Conservation (phyloP, 2,113 vertebrate genomes). For the Loxodonta africana region DNA sequence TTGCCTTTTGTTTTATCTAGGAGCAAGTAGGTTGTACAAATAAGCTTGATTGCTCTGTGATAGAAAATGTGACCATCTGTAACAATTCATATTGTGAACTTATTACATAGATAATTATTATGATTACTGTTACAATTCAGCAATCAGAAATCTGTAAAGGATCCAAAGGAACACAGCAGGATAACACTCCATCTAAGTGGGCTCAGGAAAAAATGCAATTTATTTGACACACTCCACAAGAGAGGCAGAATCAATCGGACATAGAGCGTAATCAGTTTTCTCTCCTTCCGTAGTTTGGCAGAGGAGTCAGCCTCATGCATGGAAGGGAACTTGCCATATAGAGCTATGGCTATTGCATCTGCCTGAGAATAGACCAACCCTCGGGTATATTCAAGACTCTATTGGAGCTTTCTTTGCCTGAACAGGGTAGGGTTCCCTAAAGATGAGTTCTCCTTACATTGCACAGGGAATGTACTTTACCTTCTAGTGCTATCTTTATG, state of each 20-base stretch:
- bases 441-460: background rate
- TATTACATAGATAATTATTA: constrained; percentile 82
- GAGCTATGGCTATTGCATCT: background rate
- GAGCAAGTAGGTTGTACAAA: constrained; percentile 77
- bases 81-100: constrained; percentile 82
- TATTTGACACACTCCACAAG: constrained; percentile 69
- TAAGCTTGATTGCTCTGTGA: constrained; percentile 83
- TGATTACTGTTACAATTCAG: constrained; percentile 80
- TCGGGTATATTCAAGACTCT: background rate
- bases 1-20: constrained; percentile 80
- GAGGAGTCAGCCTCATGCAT: background rate
- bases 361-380: background rate
- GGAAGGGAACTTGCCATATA: background rate
- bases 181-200: constrained; percentile 76
- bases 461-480: background rate
- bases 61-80: constrained; percentile 79
- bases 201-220: constrained; percentile 72
- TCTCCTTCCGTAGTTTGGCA: constrained; percentile 41
- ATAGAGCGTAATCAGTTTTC: constrained; percentile 60
- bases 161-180: constrained; percentile 76
- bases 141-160: constrained; percentile 74
- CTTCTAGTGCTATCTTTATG: background rate
- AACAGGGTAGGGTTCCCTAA: background rate
- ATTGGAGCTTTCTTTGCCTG: background rate
- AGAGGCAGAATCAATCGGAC: constrained; percentile 78